A percentile compares a stretch with the other conserved stretches of the same genome.
Evolutionary conservation across 2,113 vertebrate genomes (phyloP).

Genomic region (Eleginops maclovinus): DNA sequence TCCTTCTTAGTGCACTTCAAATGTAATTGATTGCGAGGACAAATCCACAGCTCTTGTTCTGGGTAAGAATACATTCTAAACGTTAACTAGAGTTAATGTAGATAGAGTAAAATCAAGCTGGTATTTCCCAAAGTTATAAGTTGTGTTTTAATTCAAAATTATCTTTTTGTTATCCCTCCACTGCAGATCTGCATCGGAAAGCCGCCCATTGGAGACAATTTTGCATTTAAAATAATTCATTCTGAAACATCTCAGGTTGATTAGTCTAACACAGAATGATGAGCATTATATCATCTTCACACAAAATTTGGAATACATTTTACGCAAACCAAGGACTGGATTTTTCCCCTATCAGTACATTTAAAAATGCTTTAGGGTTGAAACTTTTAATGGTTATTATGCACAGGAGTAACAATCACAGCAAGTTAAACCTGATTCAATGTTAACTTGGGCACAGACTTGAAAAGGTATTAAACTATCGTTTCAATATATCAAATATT

Average conservation of each 20-base stretch:
- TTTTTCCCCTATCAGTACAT: not conserved
- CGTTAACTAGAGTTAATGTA: not conserved
- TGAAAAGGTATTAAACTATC: not conserved
- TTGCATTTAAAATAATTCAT: not conserved
- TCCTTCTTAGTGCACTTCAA: not conserved
- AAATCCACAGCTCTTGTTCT: not conserved
- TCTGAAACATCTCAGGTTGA: not conserved
- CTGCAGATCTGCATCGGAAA: not conserved
- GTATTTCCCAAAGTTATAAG: not conserved
- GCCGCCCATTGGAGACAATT: not conserved
- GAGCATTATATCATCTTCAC: not conserved
- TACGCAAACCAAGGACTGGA: not conserved
- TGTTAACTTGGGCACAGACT: not conserved
- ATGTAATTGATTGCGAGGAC: not conserved
- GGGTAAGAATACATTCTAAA: constrained; percentile 2
- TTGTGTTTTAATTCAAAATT: not conserved
- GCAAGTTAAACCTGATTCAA: not conserved
- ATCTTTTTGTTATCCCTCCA: constrained; percentile 4
- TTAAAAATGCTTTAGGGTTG: not conserved
- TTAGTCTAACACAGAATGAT: not conserved
- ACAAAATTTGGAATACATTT: not conserved
- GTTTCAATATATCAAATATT: not conserved
- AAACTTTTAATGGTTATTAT: too few species aligned
- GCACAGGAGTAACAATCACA: not conserved
- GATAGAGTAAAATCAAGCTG: not conserved